A percentile compares a stretch with the other conserved stretches of the same genome.
phyloP scores from a whole-genome alignment of 2,113 vertebrate species.

The Etheostoma spectabile region DNA sequence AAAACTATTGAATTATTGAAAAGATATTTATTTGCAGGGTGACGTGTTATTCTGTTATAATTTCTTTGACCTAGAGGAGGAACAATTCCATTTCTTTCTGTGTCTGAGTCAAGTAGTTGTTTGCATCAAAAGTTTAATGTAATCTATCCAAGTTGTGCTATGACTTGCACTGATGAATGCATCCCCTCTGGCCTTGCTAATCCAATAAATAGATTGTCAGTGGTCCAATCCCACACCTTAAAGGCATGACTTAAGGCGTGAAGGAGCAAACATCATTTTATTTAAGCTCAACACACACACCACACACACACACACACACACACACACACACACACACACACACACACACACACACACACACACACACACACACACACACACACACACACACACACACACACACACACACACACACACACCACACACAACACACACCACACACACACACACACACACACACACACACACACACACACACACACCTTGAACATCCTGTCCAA shows the following conservation, averaged over 20 bases:
- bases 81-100: background rate
- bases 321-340: too few relatives aligned
- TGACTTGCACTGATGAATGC: background rate
- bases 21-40: too few relatives aligned
- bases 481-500: conserved; percentile 5
- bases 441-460: background rate
- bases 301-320: too few relatives aligned
- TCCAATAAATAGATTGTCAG: background rate
- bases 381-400: too few relatives aligned
- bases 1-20: too few relatives aligned
- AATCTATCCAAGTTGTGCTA: background rate
- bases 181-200: background rate
- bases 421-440: too few relatives aligned
- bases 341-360: background rate
- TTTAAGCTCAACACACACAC: background rate
- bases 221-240: background rate
- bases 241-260: background rate
- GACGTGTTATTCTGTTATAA: background rate
- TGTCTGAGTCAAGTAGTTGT: background rate
- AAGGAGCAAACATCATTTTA: background rate
- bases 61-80: background rate
- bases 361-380: too few relatives aligned
- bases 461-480: background rate
- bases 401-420: too few relatives aligned
- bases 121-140: background rate